phyloP scores from a whole-genome alignment of 2,888 invertebrate genomes.

The Cosmia trapezina region DNA sequence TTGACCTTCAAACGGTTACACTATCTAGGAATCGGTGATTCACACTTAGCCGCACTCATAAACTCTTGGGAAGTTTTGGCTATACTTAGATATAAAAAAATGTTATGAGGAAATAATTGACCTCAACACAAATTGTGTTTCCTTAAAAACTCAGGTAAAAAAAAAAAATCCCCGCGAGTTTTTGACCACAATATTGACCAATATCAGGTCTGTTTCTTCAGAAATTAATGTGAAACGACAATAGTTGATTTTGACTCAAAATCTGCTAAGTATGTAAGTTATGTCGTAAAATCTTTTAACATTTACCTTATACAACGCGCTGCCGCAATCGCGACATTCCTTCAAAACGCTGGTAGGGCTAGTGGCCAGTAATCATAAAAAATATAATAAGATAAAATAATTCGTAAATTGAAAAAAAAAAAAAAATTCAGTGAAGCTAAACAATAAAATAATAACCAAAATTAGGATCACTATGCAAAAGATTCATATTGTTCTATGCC shows the following conservation, averaged over 20 bases:
- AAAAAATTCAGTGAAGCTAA: no score
- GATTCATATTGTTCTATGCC: no score
- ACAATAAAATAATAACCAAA: no score
- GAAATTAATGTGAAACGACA: slow-evolving; percentile 34
- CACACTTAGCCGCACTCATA: slow-evolving; percentile 31
- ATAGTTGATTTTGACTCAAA: slow-evolving; percentile 10
- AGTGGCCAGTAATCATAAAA: no score
- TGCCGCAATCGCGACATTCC: no score
- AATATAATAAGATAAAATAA: no score
- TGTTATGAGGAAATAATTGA: slow-evolving; percentile 45
- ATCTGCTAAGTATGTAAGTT: no score
- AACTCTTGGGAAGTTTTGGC: slow-evolving; percentile 42
- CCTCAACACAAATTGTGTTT: slow-evolving; percentile 50
- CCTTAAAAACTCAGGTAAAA: slow-evolving; percentile 42
- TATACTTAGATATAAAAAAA: slow-evolving; percentile 11
- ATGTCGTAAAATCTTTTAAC: neutral
- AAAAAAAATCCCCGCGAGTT: slow-evolving; percentile 13
- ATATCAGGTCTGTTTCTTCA: slow-evolving; percentile 44
- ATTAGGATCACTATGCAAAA: no score
- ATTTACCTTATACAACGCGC: no score
- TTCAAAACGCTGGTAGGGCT: no score
- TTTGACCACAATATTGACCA: slow-evolving; percentile 56
- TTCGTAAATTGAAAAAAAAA: no score
- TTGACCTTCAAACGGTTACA: slow-evolving; percentile 65
- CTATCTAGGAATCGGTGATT: slow-evolving; percentile 65